Evolutionary conservation across 2,113 vertebrate species (phyloP), one percentile per base, ranked within the genome.

Genomic region (Perognathus longimembris): DNA sequence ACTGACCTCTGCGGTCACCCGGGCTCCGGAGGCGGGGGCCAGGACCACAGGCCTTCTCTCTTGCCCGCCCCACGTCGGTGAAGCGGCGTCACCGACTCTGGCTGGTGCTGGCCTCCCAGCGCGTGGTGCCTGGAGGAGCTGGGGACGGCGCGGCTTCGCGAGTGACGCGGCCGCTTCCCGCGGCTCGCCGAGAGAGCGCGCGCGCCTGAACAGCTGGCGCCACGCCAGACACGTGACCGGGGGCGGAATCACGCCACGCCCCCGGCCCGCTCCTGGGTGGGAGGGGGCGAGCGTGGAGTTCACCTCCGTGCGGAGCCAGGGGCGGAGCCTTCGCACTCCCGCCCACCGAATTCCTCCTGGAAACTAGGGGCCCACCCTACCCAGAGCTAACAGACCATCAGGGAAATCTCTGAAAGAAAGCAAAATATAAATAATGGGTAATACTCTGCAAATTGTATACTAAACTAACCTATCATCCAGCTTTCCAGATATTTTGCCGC

Each of bases 221-320:
- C 50, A 0, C 11, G 24, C 36, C 45, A 1, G 3, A 28, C 97
- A 94, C 94, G 97, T 97, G 97, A 97, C 95, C 42, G 2, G 5
- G 10, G 40, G 12, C 38, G 5, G 34, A 28, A 20, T 26, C 45
- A 45, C 75, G 67, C 90, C 94, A 71, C 69, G 11, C 30, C 45
- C 28, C 1, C 1, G 12, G 50, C 38, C 8, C 0, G 34, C 0
- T 54, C 50, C 11, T 4, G 50, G 15, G 50, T 15, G 50, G 50
- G 50, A 12, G 1, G 45, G 50, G 50, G 50, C 50, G 17, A 15
- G 50, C 50, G 50, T 3, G 50, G 17, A 7, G 7, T 8, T 21
- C 59, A n/a, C 59, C 59, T 8, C 7, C 6, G 57, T 61, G 11
- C 5, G 24, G 59, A 6, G n/a, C n/a, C 59, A 61, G 63, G 63